These are phyloP conservation scores for Anguilla japonica DNA, from an alignment of 2,113 vertebrate species.

Conservation along the genomic window DNA sequence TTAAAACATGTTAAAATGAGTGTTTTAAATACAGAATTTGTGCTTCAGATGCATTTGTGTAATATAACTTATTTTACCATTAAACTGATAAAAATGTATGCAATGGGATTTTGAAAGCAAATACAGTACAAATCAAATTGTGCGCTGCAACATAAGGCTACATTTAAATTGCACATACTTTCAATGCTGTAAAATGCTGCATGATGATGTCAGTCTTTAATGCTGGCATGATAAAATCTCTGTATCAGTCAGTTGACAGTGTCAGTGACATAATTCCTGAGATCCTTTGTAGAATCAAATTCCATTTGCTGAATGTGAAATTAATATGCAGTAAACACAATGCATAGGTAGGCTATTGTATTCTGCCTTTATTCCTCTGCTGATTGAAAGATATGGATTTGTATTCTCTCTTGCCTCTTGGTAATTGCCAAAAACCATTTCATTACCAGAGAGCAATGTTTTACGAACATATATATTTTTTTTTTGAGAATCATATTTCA, in stretches of 20 bases:
- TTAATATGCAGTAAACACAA: not conserved
- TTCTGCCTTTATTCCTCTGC: not conserved
- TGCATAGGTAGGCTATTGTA: not conserved
- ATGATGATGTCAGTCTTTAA: not conserved
- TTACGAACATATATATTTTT: not conserved
- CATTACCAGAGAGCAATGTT: constrained; percentile 23
- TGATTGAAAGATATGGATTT: constrained; percentile 2
- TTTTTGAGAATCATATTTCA: constrained; percentile 30
- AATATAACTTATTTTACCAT: not conserved
- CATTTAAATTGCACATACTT: not conserved
- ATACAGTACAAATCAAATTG: not conserved
- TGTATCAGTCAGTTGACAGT: not conserved
- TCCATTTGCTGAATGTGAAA: not conserved
- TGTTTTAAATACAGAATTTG: not conserved
- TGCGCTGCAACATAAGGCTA: not conserved
- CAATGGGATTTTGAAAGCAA: not conserved
- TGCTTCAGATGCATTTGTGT: not conserved
- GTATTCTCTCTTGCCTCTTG: not conserved
- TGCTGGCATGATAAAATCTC: not conserved
- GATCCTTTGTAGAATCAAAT: not conserved
- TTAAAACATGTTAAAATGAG: not conserved
- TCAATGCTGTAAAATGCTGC: no score
- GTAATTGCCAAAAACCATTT: constrained; percentile 9
- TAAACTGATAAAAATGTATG: not conserved
- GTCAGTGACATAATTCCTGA: not conserved